phyloP scores from a whole-genome alignment of 92 coral and sea anemone genomes.

The Anthopleura xanthogrammica region DNA sequence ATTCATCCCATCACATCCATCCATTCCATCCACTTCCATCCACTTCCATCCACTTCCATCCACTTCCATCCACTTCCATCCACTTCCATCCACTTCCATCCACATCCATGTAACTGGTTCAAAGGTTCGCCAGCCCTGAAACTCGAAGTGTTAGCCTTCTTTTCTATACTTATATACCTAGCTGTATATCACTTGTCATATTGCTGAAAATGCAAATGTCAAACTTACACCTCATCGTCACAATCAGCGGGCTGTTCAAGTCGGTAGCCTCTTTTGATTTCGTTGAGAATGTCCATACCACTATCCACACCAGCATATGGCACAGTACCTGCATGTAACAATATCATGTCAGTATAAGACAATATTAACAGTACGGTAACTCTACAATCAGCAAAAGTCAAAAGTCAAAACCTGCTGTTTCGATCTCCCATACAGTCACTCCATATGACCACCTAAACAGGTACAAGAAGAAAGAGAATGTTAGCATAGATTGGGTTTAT shows the following conservation, averaged over 20 bases:
- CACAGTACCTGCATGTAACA: slow-evolving; percentile 34
- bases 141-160: too few species aligned
- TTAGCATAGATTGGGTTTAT: too few species aligned
- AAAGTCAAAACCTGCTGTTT: slow-evolving; percentile 43
- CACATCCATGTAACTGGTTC: too few species aligned
- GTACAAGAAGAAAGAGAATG: not conserved
- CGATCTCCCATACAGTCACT: slow-evolving; percentile 50
- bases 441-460: slow-evolving; percentile 50
- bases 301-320: slow-evolving; percentile 61
- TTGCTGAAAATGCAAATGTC: not conserved
- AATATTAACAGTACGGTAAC: not conserved
- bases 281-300: slow-evolving; percentile 54
- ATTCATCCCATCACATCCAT: too few species aligned
- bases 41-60: too few species aligned
- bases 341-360: not conserved
- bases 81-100: too few species aligned
- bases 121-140: not conserved
- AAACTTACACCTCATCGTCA: slow-evolving; percentile 54
- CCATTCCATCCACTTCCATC: too few species aligned
- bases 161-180: not conserved
- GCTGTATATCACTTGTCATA: not conserved
- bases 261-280: slow-evolving; percentile 51
- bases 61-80: too few species aligned
- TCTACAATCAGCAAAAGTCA: too few species aligned
- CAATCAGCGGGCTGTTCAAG: slow-evolving; percentile 55